Evolutionary conservation across 2,888 invertebrate genomes (phyloP).

Genomic region (Amphipyra berbera): DNA sequence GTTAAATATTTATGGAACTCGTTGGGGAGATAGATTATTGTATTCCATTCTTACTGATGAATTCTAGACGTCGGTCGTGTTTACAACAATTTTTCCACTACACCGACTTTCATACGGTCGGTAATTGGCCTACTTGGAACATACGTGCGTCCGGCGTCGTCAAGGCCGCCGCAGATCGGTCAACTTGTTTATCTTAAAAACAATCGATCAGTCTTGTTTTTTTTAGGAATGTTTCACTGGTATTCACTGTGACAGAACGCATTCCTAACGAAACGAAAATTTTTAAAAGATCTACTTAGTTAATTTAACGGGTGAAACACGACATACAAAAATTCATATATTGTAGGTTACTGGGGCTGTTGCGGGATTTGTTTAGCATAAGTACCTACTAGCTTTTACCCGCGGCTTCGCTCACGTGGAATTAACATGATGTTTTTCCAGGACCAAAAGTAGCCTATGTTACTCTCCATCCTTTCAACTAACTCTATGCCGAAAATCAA

Average conservation of each 20-base stretch:
- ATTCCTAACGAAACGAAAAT: slow-evolving; percentile 5
- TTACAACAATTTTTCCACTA: slow-evolving; percentile 40
- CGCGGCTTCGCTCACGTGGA: no score
- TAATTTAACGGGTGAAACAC: neutral
- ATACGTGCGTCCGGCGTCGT: slow-evolving; percentile 38
- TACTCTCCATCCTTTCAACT: no score
- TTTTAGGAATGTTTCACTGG: slow-evolving; percentile 10
- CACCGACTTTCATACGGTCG: slow-evolving; percentile 39
- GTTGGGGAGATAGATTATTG: slow-evolving; percentile 14
- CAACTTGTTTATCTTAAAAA: slow-evolving; percentile 44
- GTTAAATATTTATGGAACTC: slow-evolving; percentile 22
- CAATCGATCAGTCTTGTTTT: slow-evolving; percentile 39
- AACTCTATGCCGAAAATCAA: no score
- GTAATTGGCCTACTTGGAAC: slow-evolving; percentile 59
- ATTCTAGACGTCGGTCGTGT: slow-evolving; percentile 4
- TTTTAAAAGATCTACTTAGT: neutral
- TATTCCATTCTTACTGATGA: slow-evolving; percentile 14
- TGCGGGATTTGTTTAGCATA: slow-evolving; percentile 20
- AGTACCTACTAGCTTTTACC: no score
- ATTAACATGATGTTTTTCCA: no score
- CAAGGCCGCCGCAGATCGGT: slow-evolving; percentile 53
- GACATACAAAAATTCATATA: neutral
- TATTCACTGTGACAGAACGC: slow-evolving; percentile 11
- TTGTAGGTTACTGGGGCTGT: slow-evolving; percentile 6
- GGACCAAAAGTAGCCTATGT: no score